These are phyloP conservation scores for Lycia hirtaria DNA, from an alignment of 2,888 invertebrate species.

Conservation along the genomic window DNA sequence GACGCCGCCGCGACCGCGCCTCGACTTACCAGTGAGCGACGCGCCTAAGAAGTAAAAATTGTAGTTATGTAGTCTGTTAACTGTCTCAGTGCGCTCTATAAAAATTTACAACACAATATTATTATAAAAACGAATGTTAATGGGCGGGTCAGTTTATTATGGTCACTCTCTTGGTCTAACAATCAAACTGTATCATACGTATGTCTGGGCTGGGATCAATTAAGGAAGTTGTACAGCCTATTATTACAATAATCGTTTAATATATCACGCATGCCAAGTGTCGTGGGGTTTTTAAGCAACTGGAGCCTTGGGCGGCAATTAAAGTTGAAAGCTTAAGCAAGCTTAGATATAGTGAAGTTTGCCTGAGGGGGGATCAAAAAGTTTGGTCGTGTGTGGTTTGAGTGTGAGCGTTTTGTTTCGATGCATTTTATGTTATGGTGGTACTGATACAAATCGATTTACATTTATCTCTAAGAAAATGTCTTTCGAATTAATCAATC, in stretches of 20 bases:
- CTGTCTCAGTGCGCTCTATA: no score
- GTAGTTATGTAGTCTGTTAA: no score
- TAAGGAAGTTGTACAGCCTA: slow-evolving; percentile 38
- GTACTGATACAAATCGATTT: no score
- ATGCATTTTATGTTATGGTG: background rate
- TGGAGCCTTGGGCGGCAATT: slow-evolving; percentile 69
- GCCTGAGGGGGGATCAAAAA: slow-evolving; percentile 35
- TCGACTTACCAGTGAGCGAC: no score
- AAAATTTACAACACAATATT: no score
- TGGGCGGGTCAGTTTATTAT: background rate
- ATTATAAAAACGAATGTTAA: background rate
- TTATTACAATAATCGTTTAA: slow-evolving; percentile 60
- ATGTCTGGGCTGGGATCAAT: slow-evolving; percentile 33
- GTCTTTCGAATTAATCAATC: no score
- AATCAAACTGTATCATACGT: slow-evolving; percentile 21
- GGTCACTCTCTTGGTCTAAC: background rate
- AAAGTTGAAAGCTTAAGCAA: slow-evolving; percentile 63
- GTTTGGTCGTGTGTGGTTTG: slow-evolving; percentile 8
- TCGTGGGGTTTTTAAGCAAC: slow-evolving; percentile 52
- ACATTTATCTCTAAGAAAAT: no score
- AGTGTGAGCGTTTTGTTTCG: background rate
- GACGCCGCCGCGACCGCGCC: no score
- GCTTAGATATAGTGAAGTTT: slow-evolving; percentile 50
- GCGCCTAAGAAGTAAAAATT: no score
- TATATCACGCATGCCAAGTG: slow-evolving; percentile 58